These are phyloP conservation scores for Lycopodina hypogea DNA, from an alignment of 37 sponge, comb jelly and placozoan species.

Conservation along the genomic window DNA sequence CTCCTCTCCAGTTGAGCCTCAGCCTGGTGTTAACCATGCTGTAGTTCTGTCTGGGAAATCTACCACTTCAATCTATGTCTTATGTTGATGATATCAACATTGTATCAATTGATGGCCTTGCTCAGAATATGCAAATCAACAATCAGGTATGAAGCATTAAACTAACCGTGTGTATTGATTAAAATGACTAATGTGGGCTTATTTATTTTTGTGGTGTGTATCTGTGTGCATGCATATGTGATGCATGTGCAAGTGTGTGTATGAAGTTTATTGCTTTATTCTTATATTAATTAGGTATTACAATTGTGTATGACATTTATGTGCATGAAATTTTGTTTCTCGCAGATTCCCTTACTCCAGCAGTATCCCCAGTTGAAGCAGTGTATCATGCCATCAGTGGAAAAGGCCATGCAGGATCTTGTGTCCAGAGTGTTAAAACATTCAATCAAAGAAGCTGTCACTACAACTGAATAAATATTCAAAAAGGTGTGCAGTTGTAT, in stretches of 20 bases:
- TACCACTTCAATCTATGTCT: conserved; percentile 50
- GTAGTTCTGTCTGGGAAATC: neutral
- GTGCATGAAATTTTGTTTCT: neutral
- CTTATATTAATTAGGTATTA: too few species aligned
- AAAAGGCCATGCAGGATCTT: conserved; percentile 91
- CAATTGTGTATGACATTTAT: too few species aligned
- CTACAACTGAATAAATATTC: conserved; percentile 93
- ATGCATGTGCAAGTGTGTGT: too few species aligned
- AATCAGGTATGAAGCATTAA: conserved; percentile 76
- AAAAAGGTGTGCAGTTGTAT: conserved; percentile 71
- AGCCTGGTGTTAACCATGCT: neutral
- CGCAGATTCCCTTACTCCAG: conserved; percentile 78
- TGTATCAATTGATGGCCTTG: conserved; percentile 54
- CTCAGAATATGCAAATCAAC: conserved; percentile 61
- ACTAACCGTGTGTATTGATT: too few species aligned
- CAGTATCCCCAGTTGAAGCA: conserved; percentile 84
- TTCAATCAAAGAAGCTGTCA: conserved; percentile 91
- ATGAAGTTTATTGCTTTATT: too few species aligned
- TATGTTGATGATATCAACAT: conserved; percentile 62
- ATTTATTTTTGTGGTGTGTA: too few species aligned
- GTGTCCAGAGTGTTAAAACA: conserved; percentile 82
- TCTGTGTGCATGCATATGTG: too few species aligned
- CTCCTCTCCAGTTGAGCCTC: neutral
- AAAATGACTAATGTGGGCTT: too few species aligned
- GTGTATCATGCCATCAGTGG: conserved; percentile 82